phyloP scores from a whole-genome alignment of 2,797 vertebrate species.

The Rhabdophis nuchalis region DNA sequence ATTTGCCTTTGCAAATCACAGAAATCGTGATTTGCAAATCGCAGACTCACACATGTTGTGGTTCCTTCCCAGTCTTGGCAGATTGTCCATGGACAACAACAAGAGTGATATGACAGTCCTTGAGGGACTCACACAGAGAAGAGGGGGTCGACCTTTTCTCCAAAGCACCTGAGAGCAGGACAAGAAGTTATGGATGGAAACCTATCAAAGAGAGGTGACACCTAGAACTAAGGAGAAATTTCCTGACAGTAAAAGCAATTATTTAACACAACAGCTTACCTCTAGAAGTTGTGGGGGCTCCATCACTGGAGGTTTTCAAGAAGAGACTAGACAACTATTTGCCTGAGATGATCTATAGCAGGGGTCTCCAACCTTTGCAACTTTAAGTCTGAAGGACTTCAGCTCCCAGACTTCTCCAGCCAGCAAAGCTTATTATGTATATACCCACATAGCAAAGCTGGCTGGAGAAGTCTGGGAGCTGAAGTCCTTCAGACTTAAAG shows the following conservation, averaged over 20 bases:
- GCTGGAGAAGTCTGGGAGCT: no score
- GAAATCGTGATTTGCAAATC: neutral
- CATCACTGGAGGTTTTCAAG: neutral
- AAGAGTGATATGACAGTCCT: neutral
- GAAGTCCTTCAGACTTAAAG: no score
- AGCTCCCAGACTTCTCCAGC: no score
- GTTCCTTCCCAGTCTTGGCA: neutral
- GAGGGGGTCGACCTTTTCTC: neutral
- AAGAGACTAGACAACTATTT: neutral
- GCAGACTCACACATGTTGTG: neutral
- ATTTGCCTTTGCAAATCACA: no score
- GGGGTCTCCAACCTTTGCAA: no score
- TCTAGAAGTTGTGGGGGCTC: neutral
- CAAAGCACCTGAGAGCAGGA: neutral
- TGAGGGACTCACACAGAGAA: neutral
- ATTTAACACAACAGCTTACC: neutral
- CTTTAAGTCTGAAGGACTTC: no score
- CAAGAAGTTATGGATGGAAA: neutral
- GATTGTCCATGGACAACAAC: neutral
- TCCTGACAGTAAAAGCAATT: no score
- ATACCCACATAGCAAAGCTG: no score
- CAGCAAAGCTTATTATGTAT: no score
- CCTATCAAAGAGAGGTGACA: no score
- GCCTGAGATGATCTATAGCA: neutral
- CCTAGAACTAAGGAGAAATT: no score